Conservation (phyloP, 2,113 vertebrate species). For the Xiphophorus couchianus region DNA sequence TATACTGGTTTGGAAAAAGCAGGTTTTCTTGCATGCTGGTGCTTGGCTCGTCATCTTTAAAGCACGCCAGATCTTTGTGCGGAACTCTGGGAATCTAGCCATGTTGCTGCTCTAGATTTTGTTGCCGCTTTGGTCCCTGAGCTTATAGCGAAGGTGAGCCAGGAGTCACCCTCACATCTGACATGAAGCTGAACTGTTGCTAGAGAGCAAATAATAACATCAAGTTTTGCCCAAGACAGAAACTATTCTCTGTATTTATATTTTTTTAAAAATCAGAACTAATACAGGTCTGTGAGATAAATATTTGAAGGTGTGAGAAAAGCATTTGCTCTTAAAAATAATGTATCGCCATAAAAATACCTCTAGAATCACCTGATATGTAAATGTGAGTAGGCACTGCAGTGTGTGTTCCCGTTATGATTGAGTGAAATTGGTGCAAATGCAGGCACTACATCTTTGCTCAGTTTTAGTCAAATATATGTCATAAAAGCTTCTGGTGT, state of each 20-base stretch:
- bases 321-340: neutral
- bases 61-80: conserved; percentile 23
- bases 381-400: neutral
- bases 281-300: neutral
- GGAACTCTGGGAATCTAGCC: conserved; percentile 37
- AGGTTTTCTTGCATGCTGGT: conserved; percentile 45
- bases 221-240: neutral
- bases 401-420: neutral
- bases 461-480: neutral
- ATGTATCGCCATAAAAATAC: neutral
- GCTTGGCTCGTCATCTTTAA: conserved; percentile 34
- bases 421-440: neutral
- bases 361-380: neutral
- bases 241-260: neutral
- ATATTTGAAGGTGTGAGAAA: neutral
- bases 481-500: neutral
- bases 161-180: conserved; percentile 43
- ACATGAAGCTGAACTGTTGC: conserved; percentile 5
- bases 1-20: conserved; percentile 43
- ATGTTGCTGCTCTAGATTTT: conserved; percentile 29
- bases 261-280: neutral
- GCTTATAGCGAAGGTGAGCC: conserved; percentile 33
- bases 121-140: conserved; percentile 16
- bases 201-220: conserved; percentile 3
- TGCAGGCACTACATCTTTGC: neutral